Conservation (phyloP, 92 coral and sea anemone genomes). For the Ricordea florida region DNA sequence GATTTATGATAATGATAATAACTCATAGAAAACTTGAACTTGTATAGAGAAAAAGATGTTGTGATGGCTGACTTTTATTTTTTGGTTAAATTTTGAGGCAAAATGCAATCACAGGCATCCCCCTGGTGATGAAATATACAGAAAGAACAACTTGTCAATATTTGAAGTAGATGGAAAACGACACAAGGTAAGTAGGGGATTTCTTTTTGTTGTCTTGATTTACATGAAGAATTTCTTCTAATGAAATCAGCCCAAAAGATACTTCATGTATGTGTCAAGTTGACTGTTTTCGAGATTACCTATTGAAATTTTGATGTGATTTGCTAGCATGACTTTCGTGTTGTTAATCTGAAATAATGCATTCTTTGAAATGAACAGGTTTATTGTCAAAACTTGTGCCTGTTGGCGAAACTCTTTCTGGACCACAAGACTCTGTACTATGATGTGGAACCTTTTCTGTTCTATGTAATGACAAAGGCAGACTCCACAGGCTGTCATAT, state of each 20-base stretch:
- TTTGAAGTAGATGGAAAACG: constrained; percentile 98
- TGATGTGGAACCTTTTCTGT: constrained; percentile 97
- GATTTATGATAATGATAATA: not conserved
- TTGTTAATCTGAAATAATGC: no score
- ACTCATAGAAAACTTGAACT: no score
- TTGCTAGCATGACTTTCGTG: no score
- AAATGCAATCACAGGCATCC: constrained; percentile 93
- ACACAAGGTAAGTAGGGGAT: constrained; percentile 70
- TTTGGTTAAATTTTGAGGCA: constrained; percentile 48
- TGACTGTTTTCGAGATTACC: not conserved
- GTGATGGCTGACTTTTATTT: not conserved
- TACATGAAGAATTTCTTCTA: not conserved
- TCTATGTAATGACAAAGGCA: constrained; percentile 95
- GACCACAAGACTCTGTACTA: constrained; percentile 97
- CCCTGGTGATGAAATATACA: constrained; percentile 92
- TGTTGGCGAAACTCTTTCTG: constrained; percentile 94
- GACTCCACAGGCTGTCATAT: constrained; percentile 92
- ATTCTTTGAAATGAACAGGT: constrained; percentile 15
- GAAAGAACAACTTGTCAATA: constrained; percentile 86
- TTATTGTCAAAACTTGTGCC: constrained; percentile 96
- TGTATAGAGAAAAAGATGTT: not conserved
- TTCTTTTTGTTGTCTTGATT: not conserved
- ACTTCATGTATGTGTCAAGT: not conserved
- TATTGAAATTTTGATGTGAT: no score
- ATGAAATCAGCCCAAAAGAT: no score